Evolutionary conservation across 2,888 invertebrate species (phyloP), one percentile per base, ranked within the genome.

Genomic region (Amphipyra berbera): DNA sequence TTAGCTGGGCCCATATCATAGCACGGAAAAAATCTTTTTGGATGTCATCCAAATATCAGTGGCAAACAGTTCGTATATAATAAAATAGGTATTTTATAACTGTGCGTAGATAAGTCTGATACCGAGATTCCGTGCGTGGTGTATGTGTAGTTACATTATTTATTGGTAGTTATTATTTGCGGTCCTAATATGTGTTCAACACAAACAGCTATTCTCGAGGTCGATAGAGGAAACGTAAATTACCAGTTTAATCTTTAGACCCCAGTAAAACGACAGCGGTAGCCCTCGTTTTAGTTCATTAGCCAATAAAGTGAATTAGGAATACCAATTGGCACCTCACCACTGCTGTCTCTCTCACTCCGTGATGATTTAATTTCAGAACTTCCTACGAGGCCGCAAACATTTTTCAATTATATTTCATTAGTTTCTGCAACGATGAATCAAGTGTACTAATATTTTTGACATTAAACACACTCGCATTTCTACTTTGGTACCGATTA

Each of bases 1-100:
- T 56, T 46, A 27, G 14, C 12, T 7, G 47, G 48, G 46, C 45
- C 41, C 49, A 13, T 50, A 37, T 38, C 30, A 21, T 27, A 13
- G 3, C n/a, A 48, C 33, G 14, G n/a, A 55, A 67, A 61, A 61
- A 46, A 30, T 47, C 6, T 21, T 21, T 54, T 79, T 79, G 81
- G 76, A 72, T 21, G 13, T 9, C 44, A 61, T 70, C 74, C 78
- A 80, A 79, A 57, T 41, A 56, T 30, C 49, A 56, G 56, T 37
- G 42, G 44, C 30, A 67, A 57, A 61, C 54, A 58, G 48, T 68
- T 42, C 15, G 48, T 56, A 42, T 33, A 10, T 41, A 65, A 69
- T 66, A 69, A 73, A 79, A 68, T 49, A 14, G 10, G 38, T 37
- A 44, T 63, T 68, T 76, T 66, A 65, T 64, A 60, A 56, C 47